Conservation (phyloP, 2,797 vertebrate genomes). For the Spondyliosoma cantharus region DNA sequence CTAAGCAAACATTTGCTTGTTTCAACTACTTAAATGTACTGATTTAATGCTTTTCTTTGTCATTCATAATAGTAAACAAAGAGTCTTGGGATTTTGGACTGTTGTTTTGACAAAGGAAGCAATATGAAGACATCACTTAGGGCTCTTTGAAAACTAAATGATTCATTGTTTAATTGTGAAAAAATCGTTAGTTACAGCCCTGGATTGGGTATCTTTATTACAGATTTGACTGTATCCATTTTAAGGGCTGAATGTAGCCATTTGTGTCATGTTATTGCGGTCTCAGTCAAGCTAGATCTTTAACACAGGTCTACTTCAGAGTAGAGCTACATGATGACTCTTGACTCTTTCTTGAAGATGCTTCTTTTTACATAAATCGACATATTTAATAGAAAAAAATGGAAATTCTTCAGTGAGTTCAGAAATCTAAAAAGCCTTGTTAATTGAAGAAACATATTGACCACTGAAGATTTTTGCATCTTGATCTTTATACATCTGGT, state of each 20-base stretch:
- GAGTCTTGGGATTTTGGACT: too few relatives aligned
- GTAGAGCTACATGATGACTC: conserved; percentile 15
- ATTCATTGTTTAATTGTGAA: too few relatives aligned
- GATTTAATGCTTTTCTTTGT: too few relatives aligned
- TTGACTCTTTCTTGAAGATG: conserved; percentile 16
- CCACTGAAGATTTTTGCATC: conserved; percentile 41
- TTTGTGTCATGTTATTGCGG: conserved; percentile 49
- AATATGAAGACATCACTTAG: too few relatives aligned
- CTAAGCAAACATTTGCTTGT: too few relatives aligned
- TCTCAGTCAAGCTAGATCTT: conserved; percentile 7
- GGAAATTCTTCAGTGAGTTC: background rate
- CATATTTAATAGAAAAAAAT: conserved; percentile 8
- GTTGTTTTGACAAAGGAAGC: too few relatives aligned
- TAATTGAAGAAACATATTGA: conserved; percentile 16
- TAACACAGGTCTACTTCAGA: conserved; percentile 25
- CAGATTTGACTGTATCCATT: conserved; percentile 60
- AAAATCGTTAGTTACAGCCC: too few relatives aligned
- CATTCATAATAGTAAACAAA: too few relatives aligned
- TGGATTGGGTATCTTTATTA: conserved; percentile 50
- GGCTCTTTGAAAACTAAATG: too few relatives aligned
- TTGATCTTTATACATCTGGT: conserved; percentile 41
- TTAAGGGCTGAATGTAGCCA: conserved; percentile 53
- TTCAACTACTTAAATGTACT: too few relatives aligned
- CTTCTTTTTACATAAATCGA: conserved; percentile 9
- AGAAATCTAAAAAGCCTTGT: background rate